phyloP scores from a whole-genome alignment of 2,797 vertebrate species.

The Sebastes glaucus region DNA sequence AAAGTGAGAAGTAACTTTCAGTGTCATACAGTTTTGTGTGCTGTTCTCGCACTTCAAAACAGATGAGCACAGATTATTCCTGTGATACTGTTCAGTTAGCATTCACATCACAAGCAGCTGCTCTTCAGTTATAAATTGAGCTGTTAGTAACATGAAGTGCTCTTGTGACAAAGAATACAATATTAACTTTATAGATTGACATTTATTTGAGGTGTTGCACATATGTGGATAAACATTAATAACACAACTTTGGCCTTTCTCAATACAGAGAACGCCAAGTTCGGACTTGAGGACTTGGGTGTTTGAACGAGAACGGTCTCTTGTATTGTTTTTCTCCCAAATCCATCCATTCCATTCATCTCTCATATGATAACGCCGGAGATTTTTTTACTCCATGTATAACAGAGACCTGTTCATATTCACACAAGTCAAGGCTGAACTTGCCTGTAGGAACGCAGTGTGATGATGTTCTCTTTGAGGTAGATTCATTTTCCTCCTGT shows the following conservation, averaged over 20 bases:
- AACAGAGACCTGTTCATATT: not conserved
- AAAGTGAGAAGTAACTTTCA: not conserved
- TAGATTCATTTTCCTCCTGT: not conserved
- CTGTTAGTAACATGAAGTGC: too few species aligned
- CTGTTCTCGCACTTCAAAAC: not conserved
- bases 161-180: not conserved
- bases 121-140: not conserved
- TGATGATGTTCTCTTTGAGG: not conserved
- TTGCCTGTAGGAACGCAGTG: not conserved
- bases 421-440: not conserved
- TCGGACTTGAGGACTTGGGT: not conserved
- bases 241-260: not conserved
- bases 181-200: not conserved
- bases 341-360: not conserved
- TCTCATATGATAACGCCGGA: not conserved
- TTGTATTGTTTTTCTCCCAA: not conserved
- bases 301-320: not conserved
- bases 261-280: not conserved
- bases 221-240: not conserved
- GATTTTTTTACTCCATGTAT: not conserved
- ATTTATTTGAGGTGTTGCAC: not conserved
- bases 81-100: conserved; percentile 14
- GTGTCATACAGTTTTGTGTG: not conserved
- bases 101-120: not conserved
- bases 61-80: conserved; percentile 6